phyloP scores from a whole-genome alignment of 1,140 invertebrate genomes.

The Drosophila cardini region DNA sequence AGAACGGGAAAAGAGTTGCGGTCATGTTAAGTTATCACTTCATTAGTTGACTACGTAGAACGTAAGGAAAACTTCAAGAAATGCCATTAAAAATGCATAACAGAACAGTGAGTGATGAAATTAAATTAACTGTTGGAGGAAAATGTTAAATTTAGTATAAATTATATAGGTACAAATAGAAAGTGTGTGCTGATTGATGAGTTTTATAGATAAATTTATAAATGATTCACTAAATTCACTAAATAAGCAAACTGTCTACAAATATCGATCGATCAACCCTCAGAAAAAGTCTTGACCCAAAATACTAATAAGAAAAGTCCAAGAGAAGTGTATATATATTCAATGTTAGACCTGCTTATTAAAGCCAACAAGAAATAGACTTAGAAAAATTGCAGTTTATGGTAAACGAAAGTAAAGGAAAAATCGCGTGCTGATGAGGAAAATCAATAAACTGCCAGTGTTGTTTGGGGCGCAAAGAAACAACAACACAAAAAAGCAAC shows the following conservation, averaged over 20 bases:
- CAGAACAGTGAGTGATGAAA: constrained; percentile 22
- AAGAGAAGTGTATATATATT: constrained; percentile 10
- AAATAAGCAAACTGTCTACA: background rate
- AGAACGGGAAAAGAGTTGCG: background rate
- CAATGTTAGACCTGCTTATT: constrained; percentile 51
- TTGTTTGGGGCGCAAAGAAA: constrained; percentile 10
- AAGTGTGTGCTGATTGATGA: background rate
- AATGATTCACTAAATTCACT: too few relatives aligned
- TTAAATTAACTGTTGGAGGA: constrained; percentile 13
- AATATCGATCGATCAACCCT: constrained; percentile 3
- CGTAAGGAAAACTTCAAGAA: background rate
- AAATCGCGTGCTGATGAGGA: constrained; percentile 50
- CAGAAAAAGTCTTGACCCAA: constrained; percentile 10
- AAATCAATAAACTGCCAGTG: constrained; percentile 68
- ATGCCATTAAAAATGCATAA: background rate
- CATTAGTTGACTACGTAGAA: constrained; percentile 44
- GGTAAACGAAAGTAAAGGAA: constrained; percentile 76
- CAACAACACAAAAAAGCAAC: constrained; percentile 31
- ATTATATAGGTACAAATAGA: background rate
- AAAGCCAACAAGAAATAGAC: constrained; percentile 16
- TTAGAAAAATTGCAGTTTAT: constrained; percentile 46
- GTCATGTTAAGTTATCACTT: constrained; percentile 67
- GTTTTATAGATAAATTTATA: too few relatives aligned
- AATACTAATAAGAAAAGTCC: constrained; percentile 11
- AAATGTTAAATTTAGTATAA: constrained; percentile 4